Evolutionary conservation across 2,888 invertebrate species (phyloP), one percentile per base, ranked within the genome.

Genomic region (Nowickia ferox): DNA sequence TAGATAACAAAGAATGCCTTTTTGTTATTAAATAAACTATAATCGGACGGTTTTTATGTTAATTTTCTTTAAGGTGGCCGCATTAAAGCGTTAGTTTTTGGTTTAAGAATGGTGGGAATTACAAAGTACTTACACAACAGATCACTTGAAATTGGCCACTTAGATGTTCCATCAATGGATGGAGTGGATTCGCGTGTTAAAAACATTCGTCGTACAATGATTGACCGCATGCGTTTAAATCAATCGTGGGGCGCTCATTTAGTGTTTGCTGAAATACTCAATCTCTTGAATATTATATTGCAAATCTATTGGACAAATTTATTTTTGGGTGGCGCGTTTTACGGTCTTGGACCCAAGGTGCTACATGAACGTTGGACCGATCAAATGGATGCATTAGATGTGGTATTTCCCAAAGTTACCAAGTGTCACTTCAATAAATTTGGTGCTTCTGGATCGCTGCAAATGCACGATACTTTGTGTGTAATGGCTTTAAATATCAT

Each of bases 381-480:
- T 0, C 93, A 95, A 74, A 93, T 95, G 88, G 96, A 96, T 91
- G 95, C 96, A 0, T 93, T 97, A 87, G 96, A 97, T 89, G 93
- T 95, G 44, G 95, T 97, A 0, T 98, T 97, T 90, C 97, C 97
- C 0, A 97, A 97, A 94, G 96, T 97, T 61, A 98, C 98, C 10
- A 98, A 98, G 92, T 98, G 98, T 92, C 95, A 95, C 68, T 98
- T 98, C 93, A 96, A 96, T 93, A 97, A 97, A 92, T 98, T 95
- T 92, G 98, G 98, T 93, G 95, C 97, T 0, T 96, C 97, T 0
- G 98, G 98, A 0, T 94, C 96, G 1, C 95, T 98, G 79, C 97
- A 98, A 93, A 95, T 95, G 88, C 96, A 97, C 92, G 98, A 98
- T 90, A 97, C 97, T 0, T 94, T 97, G 44, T 97, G 97, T 88